Conservation (phyloP, 2,797 vertebrate species). For the Micromesistius poutassou region DNA sequence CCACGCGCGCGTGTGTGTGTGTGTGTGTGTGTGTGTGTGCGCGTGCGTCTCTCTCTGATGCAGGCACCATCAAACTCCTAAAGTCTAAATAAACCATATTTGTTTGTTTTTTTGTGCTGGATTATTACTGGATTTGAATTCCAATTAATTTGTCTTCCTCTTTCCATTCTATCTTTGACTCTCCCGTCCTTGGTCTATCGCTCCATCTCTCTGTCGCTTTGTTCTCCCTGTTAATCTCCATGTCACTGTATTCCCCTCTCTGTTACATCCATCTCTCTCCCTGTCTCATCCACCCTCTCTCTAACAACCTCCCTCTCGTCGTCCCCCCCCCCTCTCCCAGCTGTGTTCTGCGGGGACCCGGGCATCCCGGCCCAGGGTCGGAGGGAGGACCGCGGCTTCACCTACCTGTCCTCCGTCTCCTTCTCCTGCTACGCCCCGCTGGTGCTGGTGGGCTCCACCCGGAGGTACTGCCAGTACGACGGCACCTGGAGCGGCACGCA, state of each 20-base stretch:
- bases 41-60: neutral
- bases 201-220: neutral
- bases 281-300: neutral
- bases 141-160: neutral
- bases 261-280: neutral
- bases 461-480: constrained; percentile 93
- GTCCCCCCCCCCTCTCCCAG: constrained; percentile 55
- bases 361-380: constrained; percentile 85
- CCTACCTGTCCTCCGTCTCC: constrained; percentile 90
- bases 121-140: neutral
- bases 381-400: constrained; percentile 92
- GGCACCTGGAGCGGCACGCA: constrained; percentile 95
- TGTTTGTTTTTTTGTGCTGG: neutral
- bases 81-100: neutral
- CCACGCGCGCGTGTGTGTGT: neutral
- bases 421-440: constrained; percentile 88
- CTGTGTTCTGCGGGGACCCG: constrained; percentile 96
- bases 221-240: neutral
- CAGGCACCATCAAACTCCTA: neutral
- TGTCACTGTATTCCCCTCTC: neutral
- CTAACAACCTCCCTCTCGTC: neutral
- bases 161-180: neutral
- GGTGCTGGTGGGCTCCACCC: constrained; percentile 87
- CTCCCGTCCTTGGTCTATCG: neutral
- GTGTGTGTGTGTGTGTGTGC: neutral